Conservation (phyloP, 2,113 vertebrate genomes). For the Laterallus jamaicensis region DNA sequence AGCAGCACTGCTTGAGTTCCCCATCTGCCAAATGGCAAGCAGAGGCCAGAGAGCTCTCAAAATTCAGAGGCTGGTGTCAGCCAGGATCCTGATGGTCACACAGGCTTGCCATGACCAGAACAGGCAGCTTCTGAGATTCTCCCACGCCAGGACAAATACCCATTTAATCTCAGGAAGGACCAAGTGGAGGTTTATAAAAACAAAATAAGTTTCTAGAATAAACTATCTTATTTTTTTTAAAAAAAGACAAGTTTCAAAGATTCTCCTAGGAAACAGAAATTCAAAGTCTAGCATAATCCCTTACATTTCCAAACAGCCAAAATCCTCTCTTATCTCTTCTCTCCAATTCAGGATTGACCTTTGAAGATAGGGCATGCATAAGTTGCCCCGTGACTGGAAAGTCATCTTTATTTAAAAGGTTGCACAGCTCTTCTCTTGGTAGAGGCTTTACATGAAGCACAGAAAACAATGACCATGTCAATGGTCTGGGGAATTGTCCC, state of each 20-base stretch:
- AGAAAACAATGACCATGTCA: not conserved
- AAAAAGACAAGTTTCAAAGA: not conserved
- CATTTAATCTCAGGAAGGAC: not conserved
- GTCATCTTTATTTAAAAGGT: not conserved
- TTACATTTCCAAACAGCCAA: not conserved
- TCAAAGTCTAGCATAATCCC: not conserved
- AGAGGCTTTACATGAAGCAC: not conserved
- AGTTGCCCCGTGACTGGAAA: accelerated
- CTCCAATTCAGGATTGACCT: not conserved
- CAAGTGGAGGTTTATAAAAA: not conserved
- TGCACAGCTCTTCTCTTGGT: not conserved
- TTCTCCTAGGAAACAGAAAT: not conserved
- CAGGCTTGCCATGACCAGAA: not conserved
- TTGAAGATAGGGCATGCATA: not conserved
- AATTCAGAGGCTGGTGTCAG: not conserved
- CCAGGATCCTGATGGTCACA: not conserved
- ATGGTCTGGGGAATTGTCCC: not conserved
- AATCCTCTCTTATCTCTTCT: not conserved
- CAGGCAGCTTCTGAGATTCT: not conserved
- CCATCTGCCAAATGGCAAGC: not conserved
- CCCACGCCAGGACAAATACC: not conserved
- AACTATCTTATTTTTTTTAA: too few species aligned
- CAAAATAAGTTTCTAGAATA: not conserved
- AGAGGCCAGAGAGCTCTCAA: not conserved
- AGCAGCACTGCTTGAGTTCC: not conserved